Evolutionary conservation across 2,888 invertebrate species (phyloP).

Genomic region (Mythimna pallens): DNA sequence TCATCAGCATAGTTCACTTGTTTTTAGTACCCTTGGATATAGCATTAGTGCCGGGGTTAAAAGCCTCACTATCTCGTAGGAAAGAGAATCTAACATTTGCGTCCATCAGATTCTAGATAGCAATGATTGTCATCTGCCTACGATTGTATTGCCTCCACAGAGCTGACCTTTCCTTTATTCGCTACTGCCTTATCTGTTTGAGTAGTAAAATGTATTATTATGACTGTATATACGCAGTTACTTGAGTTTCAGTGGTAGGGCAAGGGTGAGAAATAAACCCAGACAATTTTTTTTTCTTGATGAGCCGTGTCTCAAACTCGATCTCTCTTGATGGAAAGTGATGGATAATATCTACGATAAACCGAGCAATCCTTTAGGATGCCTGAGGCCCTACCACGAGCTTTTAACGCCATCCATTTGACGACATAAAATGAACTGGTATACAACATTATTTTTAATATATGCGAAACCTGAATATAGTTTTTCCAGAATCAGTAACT

Average conservation of each 20-base stretch:
- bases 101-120: slow-evolving; percentile 53
- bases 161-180: slow-evolving; percentile 67
- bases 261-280: too few species aligned
- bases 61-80: slow-evolving; percentile 3
- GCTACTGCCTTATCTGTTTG: neutral
- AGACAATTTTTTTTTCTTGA: too few species aligned
- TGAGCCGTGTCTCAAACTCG: neutral
- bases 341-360: neutral
- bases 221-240: neutral
- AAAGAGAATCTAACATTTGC: slow-evolving; percentile 42
- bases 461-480: too few species aligned
- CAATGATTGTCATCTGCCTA: slow-evolving; percentile 70
- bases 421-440: too few species aligned
- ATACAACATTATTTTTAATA: too few species aligned
- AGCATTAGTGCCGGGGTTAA: neutral
- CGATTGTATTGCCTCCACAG: slow-evolving; percentile 67
- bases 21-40: neutral
- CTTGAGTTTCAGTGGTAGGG: neutral
- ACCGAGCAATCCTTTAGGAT: neutral
- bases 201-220: neutral
- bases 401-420: too few species aligned
- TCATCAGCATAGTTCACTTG: too few species aligned
- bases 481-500: too few species aligned
- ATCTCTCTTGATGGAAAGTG: neutral
- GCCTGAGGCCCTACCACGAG: neutral